A percentile compares a stretch with the other conserved stretches of the same genome.
phyloP scores from a whole-genome alignment of 2,113 vertebrate species.

The Nymphicus hollandicus region DNA sequence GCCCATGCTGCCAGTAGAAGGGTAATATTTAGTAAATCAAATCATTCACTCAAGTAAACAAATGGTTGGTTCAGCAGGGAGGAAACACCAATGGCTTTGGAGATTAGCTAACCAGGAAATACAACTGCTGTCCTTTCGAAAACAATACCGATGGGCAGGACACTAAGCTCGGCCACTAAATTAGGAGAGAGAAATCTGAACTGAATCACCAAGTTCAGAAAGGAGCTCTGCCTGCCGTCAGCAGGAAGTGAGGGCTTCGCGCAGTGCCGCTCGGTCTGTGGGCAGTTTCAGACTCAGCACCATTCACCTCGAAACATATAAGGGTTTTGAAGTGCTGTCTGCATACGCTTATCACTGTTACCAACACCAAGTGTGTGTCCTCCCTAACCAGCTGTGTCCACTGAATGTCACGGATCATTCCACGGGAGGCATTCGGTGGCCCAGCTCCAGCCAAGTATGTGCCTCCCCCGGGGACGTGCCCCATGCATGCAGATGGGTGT shows the following conservation, averaged over 20 bases:
- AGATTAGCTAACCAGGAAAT: slow-evolving; percentile 11
- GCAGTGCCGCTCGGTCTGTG: rapidly evolving
- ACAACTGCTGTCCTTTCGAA: background rate
- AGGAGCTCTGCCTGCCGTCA: background rate
- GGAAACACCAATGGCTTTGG: background rate
- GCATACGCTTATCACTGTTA: rapidly evolving
- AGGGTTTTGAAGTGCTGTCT: rapidly evolving
- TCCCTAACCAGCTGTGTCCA: rapidly evolving
- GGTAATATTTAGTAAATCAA: background rate
- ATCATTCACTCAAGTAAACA: background rate
- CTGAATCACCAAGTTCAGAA: rapidly evolving
- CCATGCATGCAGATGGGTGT: rapidly evolving
- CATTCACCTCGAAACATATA: rapidly evolving
- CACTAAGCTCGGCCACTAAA: background rate
- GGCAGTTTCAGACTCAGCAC: rapidly evolving
- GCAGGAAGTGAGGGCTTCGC: background rate
- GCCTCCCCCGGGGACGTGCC: rapidly evolving
- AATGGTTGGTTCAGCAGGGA: background rate
- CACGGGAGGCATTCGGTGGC: rapidly evolving
- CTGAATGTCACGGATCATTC: rapidly evolving
- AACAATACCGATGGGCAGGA: background rate
- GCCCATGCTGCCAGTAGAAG: background rate
- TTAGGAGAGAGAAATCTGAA: background rate
- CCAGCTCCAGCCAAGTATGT: background rate
- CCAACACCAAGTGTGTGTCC: rapidly evolving